Base-by-base conservation (phyloP, 2,113 vertebrate genomes). In the Puntigrus tetrazona region DNA sequence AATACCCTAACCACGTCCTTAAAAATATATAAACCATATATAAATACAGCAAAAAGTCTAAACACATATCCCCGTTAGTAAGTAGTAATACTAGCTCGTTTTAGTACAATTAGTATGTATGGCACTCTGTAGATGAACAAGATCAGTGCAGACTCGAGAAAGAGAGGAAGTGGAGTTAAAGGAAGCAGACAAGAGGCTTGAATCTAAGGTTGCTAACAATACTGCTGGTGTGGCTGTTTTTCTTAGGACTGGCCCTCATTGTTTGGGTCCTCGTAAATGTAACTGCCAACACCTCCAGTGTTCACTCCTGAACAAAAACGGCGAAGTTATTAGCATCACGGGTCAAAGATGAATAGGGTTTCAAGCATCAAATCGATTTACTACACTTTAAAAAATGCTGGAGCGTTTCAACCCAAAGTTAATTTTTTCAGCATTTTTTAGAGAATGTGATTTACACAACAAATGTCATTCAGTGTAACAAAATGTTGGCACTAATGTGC, bases 271-370 rank as follows among this genome's bases (percentile, higher is more conserved):
- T 99, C 95, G 0, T 97, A 98, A 92, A 98, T 96, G 93, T 97
- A 98, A 91, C 97, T 98, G 79, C 97, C 97, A 20, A 98, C 96
- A 0, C 95, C 97, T 10, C 97, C 97, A 0, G 96, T 98, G 88
- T 99, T 99, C 38, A 98, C 97, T 0, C 97, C 97, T 98, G 59
- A 63, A 55, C 31, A 72, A 38, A 72, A 67, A 90, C 1, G 47
- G 41, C 3, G 7, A 73, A 31, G 61, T 29, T 22, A 20, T n/a
- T 4, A 20, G 61, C 10, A 74, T 70, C 16, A 52, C 16, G 5
- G 4, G 1, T 52, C 50, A 52, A 52, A 52, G 50, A 52, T 0
- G 1, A 52, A 52, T 52, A 20, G 50, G 18, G 50, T 52, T 20
- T 6, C 50, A 52, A 52, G 18, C 50, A 52, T 20, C 6, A 52